Conservation (phyloP, 2,797 vertebrate species). For the Macropodus opercularis region DNA sequence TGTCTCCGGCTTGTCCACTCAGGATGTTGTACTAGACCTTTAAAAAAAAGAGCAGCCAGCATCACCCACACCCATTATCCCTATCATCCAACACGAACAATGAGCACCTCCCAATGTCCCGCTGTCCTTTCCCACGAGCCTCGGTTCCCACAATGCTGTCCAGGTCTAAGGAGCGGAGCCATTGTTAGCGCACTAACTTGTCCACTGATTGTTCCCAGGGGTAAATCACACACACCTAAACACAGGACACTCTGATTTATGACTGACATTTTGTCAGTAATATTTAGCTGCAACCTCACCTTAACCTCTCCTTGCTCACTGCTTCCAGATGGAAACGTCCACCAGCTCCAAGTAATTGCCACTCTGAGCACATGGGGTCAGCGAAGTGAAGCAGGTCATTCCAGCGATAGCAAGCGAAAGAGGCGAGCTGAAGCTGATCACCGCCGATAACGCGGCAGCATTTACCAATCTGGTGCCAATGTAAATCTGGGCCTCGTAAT, state of each 20-base stretch:
- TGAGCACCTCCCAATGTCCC: constrained; percentile 55
- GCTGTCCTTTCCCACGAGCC: constrained; percentile 64
- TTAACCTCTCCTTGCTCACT: constrained; percentile 32
- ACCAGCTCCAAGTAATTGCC: constrained; percentile 57
- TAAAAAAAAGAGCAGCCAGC: constrained; percentile 43
- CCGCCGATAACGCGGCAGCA: constrained; percentile 46
- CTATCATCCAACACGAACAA: constrained; percentile 72
- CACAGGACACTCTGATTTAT: constrained; percentile 3
- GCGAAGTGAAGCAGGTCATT: constrained; percentile 38
- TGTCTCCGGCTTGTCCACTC: constrained; percentile 67
- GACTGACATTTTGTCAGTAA: constrained; percentile 2
- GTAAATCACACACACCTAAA: constrained; percentile 34
- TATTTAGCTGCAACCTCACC: constrained; percentile 10
- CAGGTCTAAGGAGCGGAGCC: constrained; percentile 42
- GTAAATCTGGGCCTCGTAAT: constrained; percentile 50
- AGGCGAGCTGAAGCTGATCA: constrained; percentile 43
- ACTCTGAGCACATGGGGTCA: constrained; percentile 26
- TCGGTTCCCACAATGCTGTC: constrained; percentile 74
- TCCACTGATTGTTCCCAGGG: constrained; percentile 62
- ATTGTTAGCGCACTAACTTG: constrained; percentile 64
- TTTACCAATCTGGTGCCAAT: constrained; percentile 46
- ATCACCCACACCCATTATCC: constrained; percentile 66
- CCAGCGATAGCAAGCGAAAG: constrained; percentile 43
- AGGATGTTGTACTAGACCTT: constrained; percentile 75
- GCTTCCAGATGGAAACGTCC: constrained; percentile 51